These are phyloP conservation scores for Pseudomyrmex gracilis DNA, from an alignment of 1,140 invertebrate genomes.

Conservation along the genomic window DNA sequence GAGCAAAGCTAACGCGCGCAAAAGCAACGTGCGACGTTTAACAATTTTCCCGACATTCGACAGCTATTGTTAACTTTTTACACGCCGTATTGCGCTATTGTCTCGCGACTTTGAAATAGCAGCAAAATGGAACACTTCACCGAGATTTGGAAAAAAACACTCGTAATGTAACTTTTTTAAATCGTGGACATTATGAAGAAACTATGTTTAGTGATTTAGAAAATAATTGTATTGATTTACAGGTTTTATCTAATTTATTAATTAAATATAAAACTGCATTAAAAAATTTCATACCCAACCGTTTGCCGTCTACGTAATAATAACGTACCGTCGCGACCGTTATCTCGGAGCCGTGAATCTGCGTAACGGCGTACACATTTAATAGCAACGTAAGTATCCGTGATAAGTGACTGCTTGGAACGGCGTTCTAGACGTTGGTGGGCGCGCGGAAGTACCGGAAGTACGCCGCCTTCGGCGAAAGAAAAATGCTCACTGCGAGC, in stretches of 20 bases:
- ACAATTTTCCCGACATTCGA: constrained; percentile 50
- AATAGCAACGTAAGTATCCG: constrained; percentile 44
- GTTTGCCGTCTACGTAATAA: not conserved
- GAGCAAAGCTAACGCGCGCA: constrained; percentile 17
- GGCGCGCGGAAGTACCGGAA: constrained; percentile 33
- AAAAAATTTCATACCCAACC: constrained; percentile 16
- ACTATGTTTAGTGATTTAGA: constrained; percentile 1
- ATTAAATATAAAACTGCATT: not conserved
- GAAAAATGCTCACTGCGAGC: constrained; percentile 42
- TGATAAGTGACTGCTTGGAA: constrained; percentile 48
- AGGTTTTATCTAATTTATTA: not conserved
- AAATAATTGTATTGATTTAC: no score
- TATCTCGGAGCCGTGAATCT: constrained; percentile 41
- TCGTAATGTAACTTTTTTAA: not conserved
- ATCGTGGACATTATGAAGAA: not conserved
- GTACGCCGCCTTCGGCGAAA: constrained; percentile 17
- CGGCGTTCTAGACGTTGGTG: constrained; percentile 31
- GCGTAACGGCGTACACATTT: constrained; percentile 38
- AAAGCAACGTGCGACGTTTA: constrained; percentile 51
- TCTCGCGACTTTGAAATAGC: constrained; percentile 35
- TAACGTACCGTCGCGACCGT: not conserved
- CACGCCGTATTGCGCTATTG: constrained; percentile 36
- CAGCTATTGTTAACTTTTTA: constrained; percentile 54
- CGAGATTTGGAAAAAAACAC: constrained; percentile 10
- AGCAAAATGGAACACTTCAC: constrained; percentile 23